Conservation (phyloP, 2,113 vertebrate genomes). For the Gallinago jamesoni region DNA sequence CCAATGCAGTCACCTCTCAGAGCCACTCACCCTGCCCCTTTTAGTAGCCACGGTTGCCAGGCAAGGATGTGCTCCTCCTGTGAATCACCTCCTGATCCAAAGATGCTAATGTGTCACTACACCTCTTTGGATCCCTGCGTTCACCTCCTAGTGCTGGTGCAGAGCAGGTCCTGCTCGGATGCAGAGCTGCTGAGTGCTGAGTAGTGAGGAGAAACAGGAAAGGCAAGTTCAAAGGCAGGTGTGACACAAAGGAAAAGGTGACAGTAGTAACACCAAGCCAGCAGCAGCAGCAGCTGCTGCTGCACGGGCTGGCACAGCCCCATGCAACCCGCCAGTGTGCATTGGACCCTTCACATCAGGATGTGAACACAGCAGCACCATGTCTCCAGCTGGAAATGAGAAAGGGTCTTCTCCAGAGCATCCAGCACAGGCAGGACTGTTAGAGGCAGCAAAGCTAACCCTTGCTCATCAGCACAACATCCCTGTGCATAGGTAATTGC, state of each 20-base stretch:
- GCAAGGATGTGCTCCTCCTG: not conserved
- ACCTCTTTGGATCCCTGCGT: not conserved
- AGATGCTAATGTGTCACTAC: not conserved
- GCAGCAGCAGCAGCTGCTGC: not conserved
- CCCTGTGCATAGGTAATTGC: not conserved
- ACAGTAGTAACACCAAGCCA: not conserved
- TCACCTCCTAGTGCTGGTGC: accelerated
- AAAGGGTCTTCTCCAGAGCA: not conserved
- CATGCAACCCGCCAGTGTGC: accelerated
- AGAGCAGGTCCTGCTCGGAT: not conserved
- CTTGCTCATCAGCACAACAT: not conserved
- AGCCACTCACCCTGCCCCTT: not conserved
- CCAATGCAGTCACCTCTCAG: not conserved
- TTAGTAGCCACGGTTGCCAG: not conserved
- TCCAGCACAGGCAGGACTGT: not conserved
- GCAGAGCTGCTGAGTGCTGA: not conserved
- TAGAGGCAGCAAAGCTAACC: not conserved
- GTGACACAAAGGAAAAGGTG: not conserved
- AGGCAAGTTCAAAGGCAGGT: not conserved
- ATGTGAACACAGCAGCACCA: accelerated
- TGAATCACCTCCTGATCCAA: not conserved
- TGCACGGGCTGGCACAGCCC: not conserved
- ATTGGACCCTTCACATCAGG: not conserved
- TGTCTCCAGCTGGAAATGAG: not conserved
- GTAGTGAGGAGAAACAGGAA: not conserved